A percentile compares a stretch with the other conserved stretches of the same genome.
These are phyloP conservation scores for Macropodus opercularis DNA, from an alignment of 2,797 vertebrate genomes.

Conservation along the genomic window DNA sequence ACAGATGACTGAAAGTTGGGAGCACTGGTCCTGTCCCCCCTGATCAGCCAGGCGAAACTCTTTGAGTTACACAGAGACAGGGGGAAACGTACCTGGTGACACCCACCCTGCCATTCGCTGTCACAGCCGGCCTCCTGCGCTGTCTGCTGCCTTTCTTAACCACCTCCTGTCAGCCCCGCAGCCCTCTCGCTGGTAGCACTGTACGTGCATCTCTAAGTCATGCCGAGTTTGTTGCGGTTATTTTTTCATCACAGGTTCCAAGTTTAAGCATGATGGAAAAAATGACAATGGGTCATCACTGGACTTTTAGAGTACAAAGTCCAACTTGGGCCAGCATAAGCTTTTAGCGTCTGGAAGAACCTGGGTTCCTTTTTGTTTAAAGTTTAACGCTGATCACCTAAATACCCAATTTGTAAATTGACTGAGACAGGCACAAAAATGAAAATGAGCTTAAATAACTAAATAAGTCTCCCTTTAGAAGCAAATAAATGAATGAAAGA, in stretches of 20 bases:
- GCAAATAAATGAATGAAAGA: too few relatives aligned
- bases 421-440: too few relatives aligned
- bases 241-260: conserved; percentile 12
- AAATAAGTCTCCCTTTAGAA: too few relatives aligned
- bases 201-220: conserved; percentile 23
- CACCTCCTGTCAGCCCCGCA: conserved; percentile 60
- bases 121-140: conserved; percentile 60
- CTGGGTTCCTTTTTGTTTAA: too few relatives aligned
- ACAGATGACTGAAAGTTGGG: conserved; percentile 82
- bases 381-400: too few relatives aligned
- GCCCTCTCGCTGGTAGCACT: conserved; percentile 24
- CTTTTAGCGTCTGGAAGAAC: too few relatives aligned
- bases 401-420: too few relatives aligned
- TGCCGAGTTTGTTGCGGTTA: conserved; percentile 15
- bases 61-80: conserved; percentile 59
- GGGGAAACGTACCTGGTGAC: conserved; percentile 77
- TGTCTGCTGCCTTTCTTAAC: conserved; percentile 36
- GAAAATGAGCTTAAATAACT: too few relatives aligned
- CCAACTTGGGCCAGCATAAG: too few relatives aligned
- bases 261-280: conserved; percentile 5
- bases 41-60: conserved; percentile 81
- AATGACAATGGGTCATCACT: background rate
- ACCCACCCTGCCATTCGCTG: conserved; percentile 71
- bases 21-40: conserved; percentile 74
- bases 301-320: background rate